These are phyloP conservation scores for Hycleus cichorii DNA, from an alignment of 1,140 invertebrate genomes.

Conservation along the genomic window DNA sequence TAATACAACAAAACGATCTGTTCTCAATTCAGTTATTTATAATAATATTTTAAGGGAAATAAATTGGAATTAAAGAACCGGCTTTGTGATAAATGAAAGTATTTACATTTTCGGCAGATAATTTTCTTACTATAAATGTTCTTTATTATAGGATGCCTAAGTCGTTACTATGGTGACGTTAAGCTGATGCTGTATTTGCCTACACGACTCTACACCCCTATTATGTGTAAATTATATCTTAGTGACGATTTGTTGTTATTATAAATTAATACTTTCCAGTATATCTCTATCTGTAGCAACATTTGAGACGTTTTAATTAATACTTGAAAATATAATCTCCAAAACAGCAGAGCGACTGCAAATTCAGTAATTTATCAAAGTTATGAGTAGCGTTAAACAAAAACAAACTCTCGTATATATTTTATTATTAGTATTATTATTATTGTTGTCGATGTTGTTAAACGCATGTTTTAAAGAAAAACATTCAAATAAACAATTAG, in stretches of 20 bases:
- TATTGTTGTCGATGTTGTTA: too few species aligned
- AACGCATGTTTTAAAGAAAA: neutral
- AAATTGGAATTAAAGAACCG: too few species aligned
- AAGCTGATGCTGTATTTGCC: slow-evolving; percentile 10
- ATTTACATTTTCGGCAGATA: too few species aligned
- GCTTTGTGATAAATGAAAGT: too few species aligned
- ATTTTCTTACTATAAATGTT: neutral
- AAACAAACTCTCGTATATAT: too few species aligned
- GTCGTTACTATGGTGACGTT: slow-evolving; percentile 19
- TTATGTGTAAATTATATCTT: slow-evolving; percentile 21
- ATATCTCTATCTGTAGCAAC: slow-evolving; percentile 4
- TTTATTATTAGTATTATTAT: too few species aligned
- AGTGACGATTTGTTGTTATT: slow-evolving; percentile 4
- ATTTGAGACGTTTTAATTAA: slow-evolving; percentile 1
- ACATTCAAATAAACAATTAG: neutral
- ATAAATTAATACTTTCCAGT: too few species aligned
- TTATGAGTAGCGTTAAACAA: too few species aligned
- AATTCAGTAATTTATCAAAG: neutral
- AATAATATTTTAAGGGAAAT: too few species aligned
- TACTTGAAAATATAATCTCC: slow-evolving; percentile 8
- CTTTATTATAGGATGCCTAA: slow-evolving; percentile 14
- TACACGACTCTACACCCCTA: slow-evolving; percentile 17
- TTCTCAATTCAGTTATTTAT: too few species aligned
- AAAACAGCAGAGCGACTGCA: neutral
- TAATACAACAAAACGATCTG: too few species aligned